A percentile compares a stretch with the other conserved stretches of the same genome.
These are phyloP conservation scores for Gambusia holbrooki DNA, from an alignment of 2,113 vertebrate species.

Conservation along the genomic window DNA sequence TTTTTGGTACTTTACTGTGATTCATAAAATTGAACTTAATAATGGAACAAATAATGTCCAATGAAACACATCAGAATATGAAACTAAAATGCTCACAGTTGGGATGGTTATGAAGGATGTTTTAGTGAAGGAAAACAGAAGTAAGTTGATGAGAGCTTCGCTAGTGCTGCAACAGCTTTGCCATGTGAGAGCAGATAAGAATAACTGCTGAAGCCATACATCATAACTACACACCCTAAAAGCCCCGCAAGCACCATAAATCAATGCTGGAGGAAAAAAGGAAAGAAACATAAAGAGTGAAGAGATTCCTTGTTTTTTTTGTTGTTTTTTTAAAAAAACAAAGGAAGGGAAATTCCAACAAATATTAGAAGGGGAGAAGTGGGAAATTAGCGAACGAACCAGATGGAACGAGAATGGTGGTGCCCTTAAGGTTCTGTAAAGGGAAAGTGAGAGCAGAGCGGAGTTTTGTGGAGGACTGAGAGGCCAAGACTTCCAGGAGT, in stretches of 20 bases:
- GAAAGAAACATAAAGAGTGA: slow-evolving; percentile 31
- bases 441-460: slow-evolving; percentile 29
- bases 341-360: neutral
- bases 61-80: neutral
- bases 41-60: neutral
- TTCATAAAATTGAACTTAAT: neutral
- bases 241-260: slow-evolving; percentile 62
- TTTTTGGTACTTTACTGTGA: neutral
- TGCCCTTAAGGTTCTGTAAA: slow-evolving; percentile 8
- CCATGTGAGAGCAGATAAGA: slow-evolving; percentile 76
- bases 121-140: slow-evolving; percentile 14
- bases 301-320: neutral
- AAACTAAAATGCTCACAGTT: neutral
- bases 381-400: slow-evolving; percentile 15
- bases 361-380: slow-evolving; percentile 21
- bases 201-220: slow-evolving; percentile 73
- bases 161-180: slow-evolving; percentile 55
- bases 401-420: slow-evolving; percentile 24
- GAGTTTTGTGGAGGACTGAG: slow-evolving; percentile 32
- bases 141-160: slow-evolving; percentile 57
- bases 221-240: slow-evolving; percentile 54
- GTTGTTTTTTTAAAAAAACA: neutral
- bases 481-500: slow-evolving; percentile 37
- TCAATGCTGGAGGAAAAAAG: slow-evolving; percentile 55
- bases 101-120: neutral